Evolutionary conservation across 92 coral and sea anemone species (phyloP), one percentile per base, ranked within the genome.

Genomic region (Meandrina meandrites): DNA sequence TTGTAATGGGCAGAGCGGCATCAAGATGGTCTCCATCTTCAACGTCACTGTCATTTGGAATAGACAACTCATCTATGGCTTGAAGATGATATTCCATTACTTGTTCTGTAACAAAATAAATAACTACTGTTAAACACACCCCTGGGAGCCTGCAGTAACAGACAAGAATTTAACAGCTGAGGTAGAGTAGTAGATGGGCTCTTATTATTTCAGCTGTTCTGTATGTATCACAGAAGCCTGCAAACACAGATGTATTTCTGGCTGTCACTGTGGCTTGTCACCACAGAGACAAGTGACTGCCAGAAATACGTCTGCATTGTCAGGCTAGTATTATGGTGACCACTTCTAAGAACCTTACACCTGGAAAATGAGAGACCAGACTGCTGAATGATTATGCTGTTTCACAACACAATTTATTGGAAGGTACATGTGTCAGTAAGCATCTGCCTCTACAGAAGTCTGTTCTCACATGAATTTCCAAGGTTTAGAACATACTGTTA

Each of bases 71-170:
- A 87, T 97, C 99, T 36, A 97, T 94, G 53, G 98, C 88, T 81
- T 97, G 94, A 35, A 97, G 92, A 77, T 97, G 97, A 82, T 96
- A 95, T 79, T 77, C 92, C 98, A 97, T 93, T 56, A 97, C 88
- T 93, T 97, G 96, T 60, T 97, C 99, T 97, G 93, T 5, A 77
- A 87, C 66, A 14, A 37, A 50, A 89, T 22, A 47, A 77, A 48
- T 15, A 24, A 27, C 8, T 9, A 47, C 62, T 22, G 31, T 64
- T 34, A 64, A 9, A 2, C 69, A 57, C 4, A 18, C 27, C 27
- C 19, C n/a, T n/a, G n/a, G 21, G 3, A 54, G 0, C 19, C 60
- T 16, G 0, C 60, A 1, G 19, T n/a, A n/a, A 54, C 0, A 3
- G 60, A 3, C 60, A 16, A 14, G 4, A 14, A 18, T 54, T 54